Evolutionary conservation across 2,888 invertebrate species (phyloP).

Genomic region (Hofmannophila pseudospretella): DNA sequence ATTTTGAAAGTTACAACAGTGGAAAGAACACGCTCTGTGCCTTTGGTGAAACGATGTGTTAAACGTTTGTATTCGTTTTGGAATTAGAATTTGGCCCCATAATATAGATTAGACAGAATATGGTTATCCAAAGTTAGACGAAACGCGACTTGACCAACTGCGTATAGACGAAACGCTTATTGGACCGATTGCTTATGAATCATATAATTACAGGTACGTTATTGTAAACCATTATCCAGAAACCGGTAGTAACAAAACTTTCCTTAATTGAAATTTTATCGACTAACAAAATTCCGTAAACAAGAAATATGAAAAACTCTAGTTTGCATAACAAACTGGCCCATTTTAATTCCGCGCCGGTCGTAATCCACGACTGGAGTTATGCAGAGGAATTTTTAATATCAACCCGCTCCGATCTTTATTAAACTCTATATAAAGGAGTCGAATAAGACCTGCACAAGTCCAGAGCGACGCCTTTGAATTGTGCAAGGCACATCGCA

Average conservation of each 20-base stretch:
- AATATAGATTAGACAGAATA: too few relatives aligned
- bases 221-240: too few relatives aligned
- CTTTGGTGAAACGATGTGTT: too few relatives aligned
- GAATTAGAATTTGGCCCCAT: too few relatives aligned
- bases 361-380: slow-evolving; percentile 31
- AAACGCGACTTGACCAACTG: too few relatives aligned
- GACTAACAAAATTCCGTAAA: background rate
- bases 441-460: slow-evolving; percentile 31
- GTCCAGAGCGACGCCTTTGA: slow-evolving; percentile 47
- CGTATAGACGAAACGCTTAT: too few relatives aligned
- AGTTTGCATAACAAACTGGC: slow-evolving; percentile 34
- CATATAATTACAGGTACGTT: too few relatives aligned
- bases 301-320: background rate
- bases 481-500: slow-evolving; percentile 20
- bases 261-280: background rate
- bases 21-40: too few relatives aligned
- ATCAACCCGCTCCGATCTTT: slow-evolving; percentile 53
- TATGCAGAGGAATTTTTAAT: slow-evolving; percentile 63
- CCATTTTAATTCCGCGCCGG: slow-evolving; percentile 30
- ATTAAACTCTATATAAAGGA: slow-evolving; percentile 52
- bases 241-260: background rate
- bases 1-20: too few relatives aligned
- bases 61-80: too few relatives aligned
- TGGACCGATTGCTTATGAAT: too few relatives aligned
- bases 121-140: too few relatives aligned